Percentiles rank a stretch among this genome's conserved stretches.
Evolutionary conservation across 2,113 vertebrate species (phyloP).

Genomic region (Caretta caretta): DNA sequence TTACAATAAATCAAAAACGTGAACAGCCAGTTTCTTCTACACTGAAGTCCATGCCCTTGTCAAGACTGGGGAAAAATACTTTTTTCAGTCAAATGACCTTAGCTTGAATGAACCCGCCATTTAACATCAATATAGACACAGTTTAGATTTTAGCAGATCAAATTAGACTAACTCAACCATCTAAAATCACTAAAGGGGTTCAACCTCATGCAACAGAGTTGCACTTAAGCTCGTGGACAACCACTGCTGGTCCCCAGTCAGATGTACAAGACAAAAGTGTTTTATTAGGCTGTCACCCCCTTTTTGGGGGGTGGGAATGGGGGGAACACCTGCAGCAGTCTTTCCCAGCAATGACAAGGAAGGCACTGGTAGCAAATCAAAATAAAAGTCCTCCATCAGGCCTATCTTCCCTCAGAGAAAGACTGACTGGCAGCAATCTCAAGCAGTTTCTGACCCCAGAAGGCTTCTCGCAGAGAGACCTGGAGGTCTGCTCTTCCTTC

Average conservation of each 20-base stretch:
- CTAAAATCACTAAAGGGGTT: neutral
- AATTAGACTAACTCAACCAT: neutral
- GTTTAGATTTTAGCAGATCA: neutral
- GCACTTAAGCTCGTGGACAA: neutral
- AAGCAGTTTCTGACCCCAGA: neutral
- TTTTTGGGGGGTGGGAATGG: neutral
- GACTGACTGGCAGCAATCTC: neutral
- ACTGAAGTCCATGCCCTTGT: neutral
- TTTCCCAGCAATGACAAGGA: neutral
- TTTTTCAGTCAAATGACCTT: neutral
- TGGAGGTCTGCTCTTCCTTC: neutral
- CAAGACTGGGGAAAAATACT: neutral
- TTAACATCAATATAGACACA: neutral
- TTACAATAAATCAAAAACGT: neutral
- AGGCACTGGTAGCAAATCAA: neutral
- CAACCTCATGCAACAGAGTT: neutral
- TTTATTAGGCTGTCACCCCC: neutral
- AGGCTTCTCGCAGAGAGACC: neutral
- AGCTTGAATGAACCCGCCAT: neutral
- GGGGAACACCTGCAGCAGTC: neutral
- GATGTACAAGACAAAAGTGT: neutral
- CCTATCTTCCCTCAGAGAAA: neutral
- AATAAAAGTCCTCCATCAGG: neutral
- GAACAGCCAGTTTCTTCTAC: neutral
- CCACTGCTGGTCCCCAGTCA: neutral